Percentiles rank a stretch among this genome's conserved stretches.
Conservation (phyloP, 2,113 vertebrate genomes). For the Heterocephalus glaber region DNA sequence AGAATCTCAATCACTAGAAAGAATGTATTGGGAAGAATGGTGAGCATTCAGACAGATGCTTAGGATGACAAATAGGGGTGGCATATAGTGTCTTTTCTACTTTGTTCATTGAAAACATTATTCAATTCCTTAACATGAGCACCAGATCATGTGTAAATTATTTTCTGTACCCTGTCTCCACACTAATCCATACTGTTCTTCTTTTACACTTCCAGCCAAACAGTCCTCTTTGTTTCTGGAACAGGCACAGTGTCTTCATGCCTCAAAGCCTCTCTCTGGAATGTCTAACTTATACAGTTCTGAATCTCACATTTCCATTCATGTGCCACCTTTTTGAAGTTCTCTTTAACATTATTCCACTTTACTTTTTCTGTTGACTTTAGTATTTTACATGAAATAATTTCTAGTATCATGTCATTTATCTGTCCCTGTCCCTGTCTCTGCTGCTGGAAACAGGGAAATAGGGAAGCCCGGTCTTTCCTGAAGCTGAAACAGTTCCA, state of each 20-base stretch:
- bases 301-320: background rate
- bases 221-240: background rate
- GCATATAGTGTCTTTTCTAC: rapidly evolving
- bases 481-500: too few species aligned
- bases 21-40: background rate
- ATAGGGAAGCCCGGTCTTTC: background rate
- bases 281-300: background rate
- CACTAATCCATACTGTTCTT: background rate
- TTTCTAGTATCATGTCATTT: background rate
- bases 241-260: background rate
- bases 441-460: background rate
- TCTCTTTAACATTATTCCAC: background rate
- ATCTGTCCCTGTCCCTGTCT: background rate
- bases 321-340: background rate
- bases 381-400: background rate
- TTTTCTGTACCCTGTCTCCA: background rate
- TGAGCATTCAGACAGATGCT: background rate
- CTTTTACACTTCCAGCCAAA: background rate
- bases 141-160: background rate
- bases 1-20: background rate
- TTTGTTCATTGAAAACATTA: background rate
- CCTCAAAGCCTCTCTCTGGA: background rate
- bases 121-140: background rate
- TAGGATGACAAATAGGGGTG: background rate
- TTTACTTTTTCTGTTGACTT: background rate